These are phyloP conservation scores for Elysia crispata DNA, from an alignment of 2,888 invertebrate genomes.

Conservation along the genomic window DNA sequence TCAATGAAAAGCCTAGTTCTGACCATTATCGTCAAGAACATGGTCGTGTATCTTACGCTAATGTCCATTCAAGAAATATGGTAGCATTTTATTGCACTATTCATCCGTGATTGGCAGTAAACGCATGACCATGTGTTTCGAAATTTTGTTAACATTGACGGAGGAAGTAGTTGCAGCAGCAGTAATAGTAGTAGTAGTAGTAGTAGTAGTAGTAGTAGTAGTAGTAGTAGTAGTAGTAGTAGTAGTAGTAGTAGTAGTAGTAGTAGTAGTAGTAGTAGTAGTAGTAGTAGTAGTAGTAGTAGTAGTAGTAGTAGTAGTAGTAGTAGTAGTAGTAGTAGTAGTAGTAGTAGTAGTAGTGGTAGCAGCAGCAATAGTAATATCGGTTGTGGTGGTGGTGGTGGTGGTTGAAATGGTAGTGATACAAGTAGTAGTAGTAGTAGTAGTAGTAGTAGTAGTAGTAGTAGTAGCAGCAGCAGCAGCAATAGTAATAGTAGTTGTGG, in stretches of 20 bases:
- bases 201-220: conserved; percentile 35
- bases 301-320: conserved; percentile 39
- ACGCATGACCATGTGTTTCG: too few species aligned
- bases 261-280: conserved; percentile 46
- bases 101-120: too few species aligned
- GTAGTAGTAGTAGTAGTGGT: conserved; percentile 21
- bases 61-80: too few species aligned
- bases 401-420: too few species aligned
- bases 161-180: conserved; percentile 31
- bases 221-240: conserved; percentile 25
- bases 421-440: conserved; percentile 28
- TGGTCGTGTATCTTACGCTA: too few species aligned
- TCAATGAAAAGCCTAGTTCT: too few species aligned
- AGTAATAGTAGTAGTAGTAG: conserved; percentile 36
- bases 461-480: too few species aligned
- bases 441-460: conserved; percentile 24
- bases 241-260: conserved; percentile 16
- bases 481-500: background rate
- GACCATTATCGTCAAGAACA: too few species aligned
- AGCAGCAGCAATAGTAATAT: conserved; percentile 31
- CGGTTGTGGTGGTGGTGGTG: too few species aligned
- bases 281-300: conserved; percentile 36
- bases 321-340: conserved; percentile 27
- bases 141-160: background rate
- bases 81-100: too few species aligned